Percentiles rank a stretch among this genome's conserved stretches.
Evolutionary conservation across 2,113 vertebrate species (phyloP).

Genomic region (Mirounga angustirostris): DNA sequence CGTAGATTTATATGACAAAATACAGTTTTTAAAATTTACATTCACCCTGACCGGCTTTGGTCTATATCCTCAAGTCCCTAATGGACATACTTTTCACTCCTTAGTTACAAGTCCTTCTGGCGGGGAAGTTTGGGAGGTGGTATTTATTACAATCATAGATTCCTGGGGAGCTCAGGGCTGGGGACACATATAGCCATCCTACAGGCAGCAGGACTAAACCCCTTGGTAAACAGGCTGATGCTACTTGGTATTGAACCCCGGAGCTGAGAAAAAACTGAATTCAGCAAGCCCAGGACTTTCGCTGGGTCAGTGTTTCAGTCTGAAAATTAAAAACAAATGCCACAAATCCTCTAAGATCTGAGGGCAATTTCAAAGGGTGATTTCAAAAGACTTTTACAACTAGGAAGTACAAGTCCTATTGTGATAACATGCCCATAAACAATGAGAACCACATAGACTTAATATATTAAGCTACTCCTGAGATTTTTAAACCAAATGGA

Average conservation of each 20-base stretch:
- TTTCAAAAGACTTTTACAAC: neutral
- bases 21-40: neutral
- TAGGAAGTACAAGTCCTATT: neutral
- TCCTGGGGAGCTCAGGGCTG: neutral
- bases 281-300: neutral
- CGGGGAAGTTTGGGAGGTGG: neutral
- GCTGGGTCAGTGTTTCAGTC: neutral
- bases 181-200: neutral
- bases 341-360: neutral
- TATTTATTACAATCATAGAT: neutral
- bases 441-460: neutral
- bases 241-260: neutral
- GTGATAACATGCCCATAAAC: neutral
- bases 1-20: neutral
- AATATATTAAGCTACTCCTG: neutral
- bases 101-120: neutral
- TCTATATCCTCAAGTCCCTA: neutral
- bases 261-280: neutral
- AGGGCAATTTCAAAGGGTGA: neutral
- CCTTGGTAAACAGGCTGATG: neutral
- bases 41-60: neutral
- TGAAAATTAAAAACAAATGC: neutral
- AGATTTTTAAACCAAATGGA: constrained; percentile 25
- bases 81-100: neutral
- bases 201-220: neutral